Conservation (phyloP, 2,888 invertebrate species). For the Dendrolimus houi region DNA sequence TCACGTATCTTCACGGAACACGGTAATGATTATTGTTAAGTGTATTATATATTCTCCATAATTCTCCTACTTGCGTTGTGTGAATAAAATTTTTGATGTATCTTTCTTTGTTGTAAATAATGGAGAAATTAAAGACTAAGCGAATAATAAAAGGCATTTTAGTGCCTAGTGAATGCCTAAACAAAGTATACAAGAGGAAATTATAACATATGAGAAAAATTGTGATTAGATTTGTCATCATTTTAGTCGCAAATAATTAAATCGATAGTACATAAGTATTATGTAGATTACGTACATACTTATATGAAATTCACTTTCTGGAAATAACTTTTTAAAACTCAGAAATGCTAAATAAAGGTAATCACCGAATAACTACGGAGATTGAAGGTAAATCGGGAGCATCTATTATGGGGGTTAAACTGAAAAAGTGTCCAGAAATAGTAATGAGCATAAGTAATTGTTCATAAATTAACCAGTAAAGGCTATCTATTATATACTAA, state of each 20-base stretch:
- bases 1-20: background rate
- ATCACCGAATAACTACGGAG: too few species aligned
- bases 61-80: constrained; percentile 1
- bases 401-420: too few species aligned
- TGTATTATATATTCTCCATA: background rate
- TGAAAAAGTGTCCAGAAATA: too few species aligned
- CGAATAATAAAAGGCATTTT: constrained; percentile 44
- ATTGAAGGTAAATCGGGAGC: too few species aligned
- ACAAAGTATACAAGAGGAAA: constrained; percentile 60
- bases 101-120: constrained; percentile 50
- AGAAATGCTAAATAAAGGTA: too few species aligned
- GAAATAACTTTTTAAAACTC: too few species aligned
- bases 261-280: constrained; percentile 1
- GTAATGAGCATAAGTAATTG: too few species aligned
- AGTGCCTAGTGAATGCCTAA: constrained; percentile 67
- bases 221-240: constrained; percentile 61
- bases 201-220: constrained; percentile 66
- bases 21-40: background rate
- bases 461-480: too few species aligned
- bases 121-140: constrained; percentile 69
- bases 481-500: too few species aligned
- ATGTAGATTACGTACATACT: background rate
- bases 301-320: too few species aligned
- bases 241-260: constrained; percentile 4
- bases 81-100: constrained; percentile 12